phyloP scores from a whole-genome alignment of 1,140 invertebrate genomes.

The Drosophila teissieri region DNA sequence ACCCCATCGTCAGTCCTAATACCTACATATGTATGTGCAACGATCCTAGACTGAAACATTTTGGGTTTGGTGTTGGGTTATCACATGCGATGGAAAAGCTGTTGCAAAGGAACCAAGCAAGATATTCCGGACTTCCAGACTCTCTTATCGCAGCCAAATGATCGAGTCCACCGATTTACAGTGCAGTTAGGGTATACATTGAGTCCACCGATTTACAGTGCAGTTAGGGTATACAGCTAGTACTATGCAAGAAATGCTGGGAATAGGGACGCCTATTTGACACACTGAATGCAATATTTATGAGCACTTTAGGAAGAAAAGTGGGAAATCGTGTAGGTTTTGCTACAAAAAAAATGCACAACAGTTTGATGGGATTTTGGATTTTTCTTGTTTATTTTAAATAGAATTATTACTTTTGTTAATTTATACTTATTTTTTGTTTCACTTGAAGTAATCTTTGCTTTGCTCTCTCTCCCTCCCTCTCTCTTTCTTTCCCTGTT shows the following conservation, averaged over 20 bases:
- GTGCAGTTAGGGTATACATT: not conserved
- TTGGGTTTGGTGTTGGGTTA: constrained; percentile 27
- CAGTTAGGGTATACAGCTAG: not conserved
- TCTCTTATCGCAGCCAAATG: not conserved
- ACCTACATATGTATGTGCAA: constrained; percentile 12
- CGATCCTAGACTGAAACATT: constrained; percentile 29
- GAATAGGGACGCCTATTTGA: not conserved
- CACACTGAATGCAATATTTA: not conserved
- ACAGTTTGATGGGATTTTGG: constrained; percentile 24
- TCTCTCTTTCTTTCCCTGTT: not conserved
- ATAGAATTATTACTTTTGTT: constrained; percentile 30
- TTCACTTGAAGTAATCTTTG: constrained; percentile 25
- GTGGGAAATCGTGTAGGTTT: not conserved
- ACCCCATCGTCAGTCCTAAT: constrained; percentile 16
- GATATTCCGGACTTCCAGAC: not conserved
- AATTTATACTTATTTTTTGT: constrained; percentile 29
- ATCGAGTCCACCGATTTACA: not conserved
- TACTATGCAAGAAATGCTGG: too few species aligned
- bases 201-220: not conserved
- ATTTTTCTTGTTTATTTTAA: constrained; percentile 24
- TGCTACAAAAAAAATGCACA: constrained; percentile 1
- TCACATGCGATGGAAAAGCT: constrained; percentile 24
- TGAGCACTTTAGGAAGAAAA: constrained; percentile 2
- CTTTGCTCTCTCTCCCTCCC: constrained; percentile 14
- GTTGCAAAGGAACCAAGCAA: constrained; percentile 6